A percentile compares a stretch with the other conserved stretches of the same genome.
Evolutionary conservation across 2,113 vertebrate species (phyloP).

Genomic region (Microcebus tavaratra): DNA sequence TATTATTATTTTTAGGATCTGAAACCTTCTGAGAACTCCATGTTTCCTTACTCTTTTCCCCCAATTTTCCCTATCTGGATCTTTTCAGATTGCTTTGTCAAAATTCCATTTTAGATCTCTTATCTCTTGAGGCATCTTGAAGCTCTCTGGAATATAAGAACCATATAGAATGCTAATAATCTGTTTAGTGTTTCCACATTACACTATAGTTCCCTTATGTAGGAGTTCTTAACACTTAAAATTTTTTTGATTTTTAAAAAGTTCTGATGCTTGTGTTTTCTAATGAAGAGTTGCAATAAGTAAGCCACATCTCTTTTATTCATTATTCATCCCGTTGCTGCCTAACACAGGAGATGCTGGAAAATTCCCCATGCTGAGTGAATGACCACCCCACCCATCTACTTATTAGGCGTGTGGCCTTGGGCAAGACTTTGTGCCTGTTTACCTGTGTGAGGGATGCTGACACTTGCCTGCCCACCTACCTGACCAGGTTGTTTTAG

Average conservation of each 20-base stretch:
- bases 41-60: background rate
- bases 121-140: background rate
- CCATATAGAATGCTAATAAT: background rate
- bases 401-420: background rate
- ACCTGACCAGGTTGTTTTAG: background rate
- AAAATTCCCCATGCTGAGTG: background rate
- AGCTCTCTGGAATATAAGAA: background rate
- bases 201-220: background rate
- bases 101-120: constrained; percentile 15
- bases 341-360: background rate
- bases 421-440: background rate
- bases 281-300: background rate
- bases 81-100: constrained; percentile 46
- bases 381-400: background rate
- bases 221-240: background rate
- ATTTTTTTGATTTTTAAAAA: background rate
- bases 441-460: background rate
- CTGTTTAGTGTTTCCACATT: background rate
- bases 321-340: background rate
- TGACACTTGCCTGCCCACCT: background rate
- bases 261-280: constrained; percentile 17
- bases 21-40: background rate
- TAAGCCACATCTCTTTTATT: background rate
- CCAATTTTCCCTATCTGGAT: background rate
- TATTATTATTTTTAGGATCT: background rate